These are phyloP conservation scores for Iguana delicatissima DNA, from an alignment of 2,797 vertebrate species.

Conservation along the genomic window DNA sequence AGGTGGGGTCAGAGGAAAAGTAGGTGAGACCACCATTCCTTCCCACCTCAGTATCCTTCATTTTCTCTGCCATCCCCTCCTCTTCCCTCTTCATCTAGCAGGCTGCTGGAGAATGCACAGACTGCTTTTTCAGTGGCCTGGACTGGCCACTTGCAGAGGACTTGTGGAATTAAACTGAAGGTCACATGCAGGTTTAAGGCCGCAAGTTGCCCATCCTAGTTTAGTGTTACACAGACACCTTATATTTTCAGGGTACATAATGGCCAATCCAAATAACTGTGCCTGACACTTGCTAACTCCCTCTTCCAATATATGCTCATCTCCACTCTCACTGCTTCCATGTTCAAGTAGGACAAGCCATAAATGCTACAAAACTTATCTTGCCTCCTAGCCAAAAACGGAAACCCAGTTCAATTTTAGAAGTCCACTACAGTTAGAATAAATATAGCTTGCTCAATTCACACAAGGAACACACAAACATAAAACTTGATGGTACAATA, in stretches of 20 bases:
- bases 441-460: not conserved
- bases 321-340: not conserved
- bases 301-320: not conserved
- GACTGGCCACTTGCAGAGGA: not conserved
- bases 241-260: not conserved
- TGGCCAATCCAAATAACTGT: not conserved
- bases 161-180: not conserved
- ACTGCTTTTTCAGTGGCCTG: not conserved
- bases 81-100: too few species aligned
- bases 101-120: too few species aligned
- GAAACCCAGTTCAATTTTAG: not conserved
- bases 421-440: not conserved
- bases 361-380: not conserved
- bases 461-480: not conserved
- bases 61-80: too few species aligned
- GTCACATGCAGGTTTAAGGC: not conserved
- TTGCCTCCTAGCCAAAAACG: not conserved
- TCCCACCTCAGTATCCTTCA: too few species aligned
- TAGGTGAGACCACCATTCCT: too few species aligned
- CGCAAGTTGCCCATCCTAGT: not conserved
- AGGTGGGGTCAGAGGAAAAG: too few species aligned
- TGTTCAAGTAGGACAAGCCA: not conserved
- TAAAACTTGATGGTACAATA: too few species aligned
- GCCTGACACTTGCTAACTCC: not conserved
- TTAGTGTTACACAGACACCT: too few species aligned